Evolutionary conservation across 2,888 invertebrate genomes (phyloP), one percentile per base, ranked within the genome.

Genomic region (Melieria crassipennis): DNA sequence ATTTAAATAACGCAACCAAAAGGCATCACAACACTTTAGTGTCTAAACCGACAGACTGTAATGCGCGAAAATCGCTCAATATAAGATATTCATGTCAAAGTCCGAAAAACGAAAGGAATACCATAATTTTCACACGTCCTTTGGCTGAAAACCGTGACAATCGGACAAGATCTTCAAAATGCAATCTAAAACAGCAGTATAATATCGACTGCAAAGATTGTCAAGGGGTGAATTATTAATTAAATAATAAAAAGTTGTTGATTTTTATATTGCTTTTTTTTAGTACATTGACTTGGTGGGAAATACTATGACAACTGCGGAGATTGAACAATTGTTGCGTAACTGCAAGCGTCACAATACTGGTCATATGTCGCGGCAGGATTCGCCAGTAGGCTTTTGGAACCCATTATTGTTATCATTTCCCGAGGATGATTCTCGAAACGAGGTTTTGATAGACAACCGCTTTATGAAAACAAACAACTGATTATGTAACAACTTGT

Each of bases 321-420:
- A 85, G 72, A 81, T 86, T 61, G 73, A 78, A 60, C 60, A 76
- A 45, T 83, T 84, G 75, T 71, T 85, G 45, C 74, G 74, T 5
- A 79, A 81, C 48, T 86, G 85, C 69, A 79, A 76, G 11, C 83
- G 82, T 50, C 78, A 80, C 13, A 77, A 80, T n/a, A 76, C 78
- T 1, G 69, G 70, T 0, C 78, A 76, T 5, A 69, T 74, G n/a
- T 46, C 48, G 72, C 4, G 78, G 9, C 70, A 78, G 69, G 77
- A 78, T 56, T 84, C 86, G 0, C 86, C 86, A 0, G 80, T 79
- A 4, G 85, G 83, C 4, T 86, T 86, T 73, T 86, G 86, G 86
- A 82, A 86, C 78, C 86, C 87, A 1, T 78, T 79, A 16, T 83
- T 86, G 74, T 75, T 78, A 6, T 80, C 85, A 0, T 82, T 85